Conservation (phyloP, 2,113 vertebrate species). For the Festucalex cinctus region DNA sequence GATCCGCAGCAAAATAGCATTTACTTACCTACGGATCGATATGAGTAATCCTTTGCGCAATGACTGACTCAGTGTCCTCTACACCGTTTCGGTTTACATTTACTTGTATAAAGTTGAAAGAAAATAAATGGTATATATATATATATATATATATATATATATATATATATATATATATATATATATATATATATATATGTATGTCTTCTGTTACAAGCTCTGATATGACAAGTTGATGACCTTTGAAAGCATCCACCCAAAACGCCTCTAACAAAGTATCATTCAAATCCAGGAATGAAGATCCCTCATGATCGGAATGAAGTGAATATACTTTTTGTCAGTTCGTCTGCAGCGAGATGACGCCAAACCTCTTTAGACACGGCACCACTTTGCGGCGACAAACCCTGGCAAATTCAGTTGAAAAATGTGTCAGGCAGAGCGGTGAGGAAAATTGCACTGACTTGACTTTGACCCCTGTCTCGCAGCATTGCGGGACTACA, state of each 20-base stretch:
- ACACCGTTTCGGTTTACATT: background rate
- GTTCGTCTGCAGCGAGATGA: background rate
- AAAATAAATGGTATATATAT: too few species aligned
- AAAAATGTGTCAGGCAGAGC: background rate
- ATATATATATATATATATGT: too few species aligned
- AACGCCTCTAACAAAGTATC: background rate
- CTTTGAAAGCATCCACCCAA: background rate
- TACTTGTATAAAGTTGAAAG: background rate
- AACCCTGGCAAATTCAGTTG: background rate
- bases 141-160: too few species aligned
- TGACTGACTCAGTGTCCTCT: background rate
- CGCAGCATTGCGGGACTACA: conserved; percentile 1
- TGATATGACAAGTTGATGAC: background rate
- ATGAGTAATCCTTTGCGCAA: background rate
- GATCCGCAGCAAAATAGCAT: background rate
- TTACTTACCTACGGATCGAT: background rate
- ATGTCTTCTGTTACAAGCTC: background rate
- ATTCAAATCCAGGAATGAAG: background rate
- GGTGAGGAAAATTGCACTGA: conserved; percentile 7
- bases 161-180: too few species aligned
- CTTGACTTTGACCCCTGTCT: conserved; percentile 7
- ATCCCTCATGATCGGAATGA: conserved; percentile 1
- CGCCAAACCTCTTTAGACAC: background rate
- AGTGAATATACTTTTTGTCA: background rate
- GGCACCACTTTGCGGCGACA: background rate